Evolutionary conservation across 2,888 invertebrate species (phyloP), one percentile per base, ranked within the genome.

Genomic region (Cephus nigrinus): DNA sequence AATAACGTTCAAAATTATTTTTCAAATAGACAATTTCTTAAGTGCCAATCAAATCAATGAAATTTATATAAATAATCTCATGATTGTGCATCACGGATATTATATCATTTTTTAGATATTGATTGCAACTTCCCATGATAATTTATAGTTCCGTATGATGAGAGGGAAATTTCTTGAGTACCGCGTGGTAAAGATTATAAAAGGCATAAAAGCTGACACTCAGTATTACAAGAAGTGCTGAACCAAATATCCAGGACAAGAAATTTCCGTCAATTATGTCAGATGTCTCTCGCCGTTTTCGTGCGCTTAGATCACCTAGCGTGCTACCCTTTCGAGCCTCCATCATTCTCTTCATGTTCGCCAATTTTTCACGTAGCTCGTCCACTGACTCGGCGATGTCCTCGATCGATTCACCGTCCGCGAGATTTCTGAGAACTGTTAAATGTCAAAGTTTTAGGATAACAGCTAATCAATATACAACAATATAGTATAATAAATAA

Each of bases 191-290:
- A 0, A 97, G 93, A 91, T 96, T 97, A 86, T 96, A 96, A 90
- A 97, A 97, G 0, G 97, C 97, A 87, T 97, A 97, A 1, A 96
- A 93, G 76, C 97, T 96, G 69, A 97, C 97, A 85, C 95, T 94
- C 12, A 97, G 91, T 78, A 97, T 97, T 72, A 97, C 95, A 12
- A 95, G 86, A 4, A 97, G 92, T 1, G 96, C 96, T 0, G 95
- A 94, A 1, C 95, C 96, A 87, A 97, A 97, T 68, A 97, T 96
- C 84, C 97, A 94, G 86, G 96, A 96, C 0, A 97, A 92, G 88
- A 97, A 96, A 88, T 95, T 96, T 1, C 95, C 96, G 87, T 97
- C 96, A 72, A 97, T 97, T 88, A 97, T 95, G 69, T 88, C 87
- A 74, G 88, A 87, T 81, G 86, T 87, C 85, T 88, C 88, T 86